These are phyloP conservation scores for Dermolepida albohirtum DNA, from an alignment of 2,888 invertebrate genomes.

Conservation along the genomic window DNA sequence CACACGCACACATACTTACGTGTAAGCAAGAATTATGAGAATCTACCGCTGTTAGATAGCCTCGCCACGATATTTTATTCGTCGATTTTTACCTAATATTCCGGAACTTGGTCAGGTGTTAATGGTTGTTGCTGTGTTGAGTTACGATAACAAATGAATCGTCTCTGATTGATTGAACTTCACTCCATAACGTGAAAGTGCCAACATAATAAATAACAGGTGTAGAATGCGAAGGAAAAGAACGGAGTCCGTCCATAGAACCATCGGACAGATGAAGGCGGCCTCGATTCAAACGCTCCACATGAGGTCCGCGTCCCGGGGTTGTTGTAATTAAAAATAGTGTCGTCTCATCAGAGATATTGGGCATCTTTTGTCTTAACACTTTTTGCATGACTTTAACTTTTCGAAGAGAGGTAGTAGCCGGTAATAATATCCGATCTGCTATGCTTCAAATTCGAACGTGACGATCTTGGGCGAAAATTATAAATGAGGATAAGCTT, in stretches of 20 bases:
- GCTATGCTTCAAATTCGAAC: background rate
- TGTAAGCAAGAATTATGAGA: constrained; percentile 15
- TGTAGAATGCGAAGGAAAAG: constrained; percentile 38
- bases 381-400: constrained; percentile 39
- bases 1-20: background rate
- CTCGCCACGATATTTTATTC: background rate
- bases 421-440: constrained; percentile 17
- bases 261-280: constrained; percentile 46
- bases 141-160: constrained; percentile 45
- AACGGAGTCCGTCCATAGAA: constrained; percentile 33
- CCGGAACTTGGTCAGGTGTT: constrained; percentile 45
- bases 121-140: constrained; percentile 41
- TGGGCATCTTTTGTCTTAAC: constrained; percentile 41
- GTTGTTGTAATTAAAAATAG: constrained; percentile 52
- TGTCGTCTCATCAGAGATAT: constrained; percentile 47
- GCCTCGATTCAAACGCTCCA: constrained; percentile 50
- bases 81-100: constrained; percentile 32
- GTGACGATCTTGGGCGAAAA: background rate
- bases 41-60: constrained; percentile 6
- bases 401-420: constrained; percentile 20
- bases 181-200: constrained; percentile 40
- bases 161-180: constrained; percentile 45
- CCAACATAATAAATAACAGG: constrained; percentile 46
- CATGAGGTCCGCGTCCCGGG: constrained; percentile 49
- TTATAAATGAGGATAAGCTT: background rate